Evolutionary conservation across 2,888 invertebrate genomes (phyloP).

Genomic region (Dryobotodes eremita): DNA sequence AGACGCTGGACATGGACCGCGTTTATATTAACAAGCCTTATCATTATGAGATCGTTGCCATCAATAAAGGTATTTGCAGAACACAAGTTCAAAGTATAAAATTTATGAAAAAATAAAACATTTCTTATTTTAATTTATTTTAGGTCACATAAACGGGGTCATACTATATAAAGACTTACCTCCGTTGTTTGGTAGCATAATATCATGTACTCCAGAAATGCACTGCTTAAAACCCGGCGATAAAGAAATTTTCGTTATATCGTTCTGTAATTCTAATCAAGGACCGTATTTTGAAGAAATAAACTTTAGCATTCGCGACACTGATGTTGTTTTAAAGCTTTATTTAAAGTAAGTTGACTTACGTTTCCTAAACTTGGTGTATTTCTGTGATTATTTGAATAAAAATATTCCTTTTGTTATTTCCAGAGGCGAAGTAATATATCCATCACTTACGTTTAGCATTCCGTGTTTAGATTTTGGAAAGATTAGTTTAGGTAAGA

Average conservation of each 20-base stretch:
- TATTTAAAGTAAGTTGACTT: conserved; percentile 89
- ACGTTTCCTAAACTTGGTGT: neutral
- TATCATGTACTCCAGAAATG: conserved; percentile 87
- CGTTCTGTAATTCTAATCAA: conserved; percentile 90
- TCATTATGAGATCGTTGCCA: conserved; percentile 91
- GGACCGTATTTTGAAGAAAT: conserved; percentile 92
- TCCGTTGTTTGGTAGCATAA: conserved; percentile 90
- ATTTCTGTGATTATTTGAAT: neutral
- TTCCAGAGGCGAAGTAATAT: conserved; percentile 91
- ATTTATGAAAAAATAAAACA: neutral
- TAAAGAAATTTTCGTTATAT: conserved; percentile 88
- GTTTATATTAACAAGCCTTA: conserved; percentile 91
- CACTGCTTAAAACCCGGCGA: conserved; percentile 88
- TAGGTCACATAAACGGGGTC: conserved; percentile 91
- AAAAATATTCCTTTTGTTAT: neutral
- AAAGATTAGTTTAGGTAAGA: conserved; percentile 89
- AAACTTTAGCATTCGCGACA: conserved; percentile 91
- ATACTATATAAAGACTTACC: conserved; percentile 85
- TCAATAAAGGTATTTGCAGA: conserved; percentile 88
- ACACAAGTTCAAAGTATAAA: neutral
- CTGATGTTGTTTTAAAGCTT: conserved; percentile 89
- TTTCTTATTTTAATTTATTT: conserved; percentile 48
- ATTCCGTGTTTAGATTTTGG: conserved; percentile 90
- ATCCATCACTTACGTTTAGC: conserved; percentile 91
- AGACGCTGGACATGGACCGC: conserved; percentile 90